phyloP scores from a whole-genome alignment of 92 coral and sea anemone species.

The Heteractis magnifica region DNA sequence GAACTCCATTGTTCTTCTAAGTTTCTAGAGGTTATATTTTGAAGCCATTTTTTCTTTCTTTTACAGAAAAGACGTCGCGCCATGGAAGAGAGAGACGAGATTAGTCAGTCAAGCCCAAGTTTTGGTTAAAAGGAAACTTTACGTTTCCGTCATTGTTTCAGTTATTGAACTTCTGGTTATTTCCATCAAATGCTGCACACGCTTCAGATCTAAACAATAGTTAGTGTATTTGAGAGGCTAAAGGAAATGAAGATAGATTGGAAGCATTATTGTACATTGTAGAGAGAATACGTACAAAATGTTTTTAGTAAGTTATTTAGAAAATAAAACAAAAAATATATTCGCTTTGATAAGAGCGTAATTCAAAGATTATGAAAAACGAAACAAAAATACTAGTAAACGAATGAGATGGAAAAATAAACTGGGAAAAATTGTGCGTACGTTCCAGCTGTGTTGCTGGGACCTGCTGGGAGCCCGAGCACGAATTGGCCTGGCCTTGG shows the following conservation, averaged over 20 bases:
- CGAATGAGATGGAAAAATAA: background rate
- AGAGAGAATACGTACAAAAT: too few relatives aligned
- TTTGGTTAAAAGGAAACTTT: background rate
- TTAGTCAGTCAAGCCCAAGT: background rate
- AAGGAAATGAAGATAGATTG: too few relatives aligned
- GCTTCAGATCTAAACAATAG: too few relatives aligned
- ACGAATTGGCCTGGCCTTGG: conserved; percentile 50
- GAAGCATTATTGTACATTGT: too few relatives aligned
- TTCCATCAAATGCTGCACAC: too few relatives aligned
- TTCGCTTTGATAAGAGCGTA: too few relatives aligned
- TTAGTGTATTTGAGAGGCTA: too few relatives aligned
- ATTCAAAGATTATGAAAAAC: too few relatives aligned
- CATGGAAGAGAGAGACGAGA: conserved; percentile 15
- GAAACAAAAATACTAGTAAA: background rate
- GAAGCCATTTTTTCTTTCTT: background rate
- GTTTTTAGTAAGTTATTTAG: too few relatives aligned
- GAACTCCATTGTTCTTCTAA: background rate
- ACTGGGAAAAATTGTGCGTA: background rate
- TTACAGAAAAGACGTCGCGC: conserved; percentile 44
- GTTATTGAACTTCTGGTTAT: too few relatives aligned
- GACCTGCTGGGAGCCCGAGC: conserved; percentile 13
- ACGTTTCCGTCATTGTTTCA: background rate
- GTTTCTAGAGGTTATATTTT: background rate
- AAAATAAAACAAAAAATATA: too few relatives aligned
- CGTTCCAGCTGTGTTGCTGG: background rate